Evolutionary conservation across 2,797 vertebrate species (phyloP).

Genomic region (Diplodus puntazzo): DNA sequence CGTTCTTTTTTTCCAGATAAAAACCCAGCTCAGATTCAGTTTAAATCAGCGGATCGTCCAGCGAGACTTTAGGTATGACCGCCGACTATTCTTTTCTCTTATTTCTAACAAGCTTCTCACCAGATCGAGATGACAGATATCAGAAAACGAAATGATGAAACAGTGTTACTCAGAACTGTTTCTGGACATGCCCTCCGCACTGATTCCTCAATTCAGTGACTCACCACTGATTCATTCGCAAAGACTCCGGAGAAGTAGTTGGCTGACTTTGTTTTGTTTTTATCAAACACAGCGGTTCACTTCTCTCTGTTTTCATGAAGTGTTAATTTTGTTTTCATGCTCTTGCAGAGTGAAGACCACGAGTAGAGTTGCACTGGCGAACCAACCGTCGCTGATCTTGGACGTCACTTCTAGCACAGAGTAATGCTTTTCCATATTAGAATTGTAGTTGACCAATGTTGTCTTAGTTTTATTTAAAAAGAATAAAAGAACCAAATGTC

Average conservation of each 20-base stretch:
- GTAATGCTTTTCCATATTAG: constrained; percentile 35
- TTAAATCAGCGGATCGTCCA: constrained; percentile 42
- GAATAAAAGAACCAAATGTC: neutral
- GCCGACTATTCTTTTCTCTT: neutral
- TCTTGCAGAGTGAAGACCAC: constrained; percentile 65
- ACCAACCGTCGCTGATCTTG: constrained; percentile 49
- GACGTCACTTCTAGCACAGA: constrained; percentile 62
- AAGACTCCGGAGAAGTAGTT: neutral
- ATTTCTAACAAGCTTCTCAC: neutral
- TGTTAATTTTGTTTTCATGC: neutral
- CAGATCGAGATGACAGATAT: no score
- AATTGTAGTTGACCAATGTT: neutral
- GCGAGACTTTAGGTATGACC: constrained; percentile 70
- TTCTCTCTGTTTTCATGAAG: neutral
- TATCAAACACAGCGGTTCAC: neutral
- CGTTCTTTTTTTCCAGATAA: constrained; percentile 62
- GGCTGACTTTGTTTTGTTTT: no score
- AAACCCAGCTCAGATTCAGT: constrained; percentile 71
- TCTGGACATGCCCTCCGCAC: no score
- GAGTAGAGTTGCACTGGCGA: constrained; percentile 50
- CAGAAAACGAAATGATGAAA: neutral
- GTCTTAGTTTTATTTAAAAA: neutral
- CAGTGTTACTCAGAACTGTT: neutral
- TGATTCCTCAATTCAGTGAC: no score
- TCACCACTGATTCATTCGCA: neutral